A percentile compares a stretch with the other conserved stretches of the same genome.
Conservation (phyloP, 2,113 vertebrate species). For the cat (Felis catus) region F.catus_Fca126_mat1.0 CM031414.1:22334501-22335000, state of each 20-base stretch:
- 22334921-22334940: neutral
- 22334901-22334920: neutral
- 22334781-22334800: neutral
- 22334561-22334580: neutral
- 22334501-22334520: neutral
- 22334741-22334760: neutral
- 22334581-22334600: neutral
- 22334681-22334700: neutral
- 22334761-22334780: constrained; percentile 5
- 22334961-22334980: neutral
- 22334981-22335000: neutral
- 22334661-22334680: neutral
- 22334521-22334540: neutral
- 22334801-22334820: neutral
- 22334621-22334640: neutral
- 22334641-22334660: neutral
- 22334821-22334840: constrained; percentile 6
- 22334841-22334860: neutral
- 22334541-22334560: neutral
- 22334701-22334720: neutral
- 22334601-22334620: neutral
- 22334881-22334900: neutral
- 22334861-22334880: neutral
- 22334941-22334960: constrained; percentile 4
- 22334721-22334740: neutral